These are phyloP conservation scores for Ciconia boyciana DNA, from an alignment of 2,113 vertebrate species.

Conservation along the genomic window DNA sequence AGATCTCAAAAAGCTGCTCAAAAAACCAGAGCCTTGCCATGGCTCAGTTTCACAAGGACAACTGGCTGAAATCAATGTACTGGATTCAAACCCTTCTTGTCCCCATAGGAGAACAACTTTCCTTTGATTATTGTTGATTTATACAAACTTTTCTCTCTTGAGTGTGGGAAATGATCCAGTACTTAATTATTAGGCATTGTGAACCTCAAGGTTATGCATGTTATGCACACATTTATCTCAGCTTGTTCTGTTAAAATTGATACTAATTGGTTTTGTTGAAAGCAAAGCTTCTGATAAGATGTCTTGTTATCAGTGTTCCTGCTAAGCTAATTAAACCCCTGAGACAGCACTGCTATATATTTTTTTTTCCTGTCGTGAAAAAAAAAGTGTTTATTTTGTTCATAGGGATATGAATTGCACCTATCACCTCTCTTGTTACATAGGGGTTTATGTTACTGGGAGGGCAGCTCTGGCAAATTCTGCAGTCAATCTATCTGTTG, in stretches of 20 bases:
- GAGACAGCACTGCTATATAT: not conserved
- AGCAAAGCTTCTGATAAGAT: conserved; percentile 40
- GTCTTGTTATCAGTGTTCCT: not conserved
- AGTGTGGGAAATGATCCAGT: conserved; percentile 16
- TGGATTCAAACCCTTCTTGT: not conserved
- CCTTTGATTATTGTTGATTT: conserved; percentile 33
- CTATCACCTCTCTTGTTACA: not conserved
- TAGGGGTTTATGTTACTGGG: not conserved
- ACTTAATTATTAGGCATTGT: conserved; percentile 20
- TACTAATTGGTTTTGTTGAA: conserved; percentile 41
- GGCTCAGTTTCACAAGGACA: not conserved
- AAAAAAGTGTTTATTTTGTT: not conserved
- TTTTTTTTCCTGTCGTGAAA: not conserved
- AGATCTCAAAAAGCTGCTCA: not conserved
- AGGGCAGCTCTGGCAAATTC: not conserved
- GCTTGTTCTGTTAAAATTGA: conserved; percentile 38
- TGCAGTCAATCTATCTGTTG: not conserved
- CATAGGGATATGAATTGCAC: not conserved
- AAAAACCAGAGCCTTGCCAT: not conserved
- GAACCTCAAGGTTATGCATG: conserved; percentile 23
- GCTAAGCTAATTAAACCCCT: not conserved
- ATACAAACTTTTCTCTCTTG: not conserved
- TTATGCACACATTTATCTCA: not conserved
- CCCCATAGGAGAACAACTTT: not conserved
- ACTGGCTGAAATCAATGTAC: not conserved